Evolutionary conservation across 2,113 vertebrate genomes (phyloP).

Genomic region (Forbesichthys papilliferus): DNA sequence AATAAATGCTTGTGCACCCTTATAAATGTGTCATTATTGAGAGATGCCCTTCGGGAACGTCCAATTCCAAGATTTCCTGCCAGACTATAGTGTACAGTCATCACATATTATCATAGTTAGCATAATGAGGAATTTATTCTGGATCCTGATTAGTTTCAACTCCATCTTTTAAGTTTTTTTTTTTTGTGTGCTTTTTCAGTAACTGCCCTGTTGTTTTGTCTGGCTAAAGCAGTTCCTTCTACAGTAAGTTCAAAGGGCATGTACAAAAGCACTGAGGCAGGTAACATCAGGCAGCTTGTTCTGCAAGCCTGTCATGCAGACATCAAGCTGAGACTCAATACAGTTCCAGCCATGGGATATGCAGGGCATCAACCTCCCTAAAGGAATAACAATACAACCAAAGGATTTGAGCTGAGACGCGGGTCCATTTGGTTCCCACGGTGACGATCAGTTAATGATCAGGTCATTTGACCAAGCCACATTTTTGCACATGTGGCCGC

Average conservation of each 20-base stretch:
- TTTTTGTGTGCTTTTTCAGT: constrained; percentile 1
- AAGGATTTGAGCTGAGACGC: constrained; percentile 15
- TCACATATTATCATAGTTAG: constrained; percentile 5
- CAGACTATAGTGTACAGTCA: not conserved
- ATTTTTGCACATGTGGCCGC: not conserved
- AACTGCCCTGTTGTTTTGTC: constrained; percentile 18
- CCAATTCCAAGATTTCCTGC: not conserved
- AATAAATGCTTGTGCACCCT: too few relatives aligned
- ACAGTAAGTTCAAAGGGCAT: constrained; percentile 29
- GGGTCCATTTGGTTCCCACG: not conserved
- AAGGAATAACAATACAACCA: constrained; percentile 38
- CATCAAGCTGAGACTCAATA: constrained; percentile 39
- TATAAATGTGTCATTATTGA: too few relatives aligned
- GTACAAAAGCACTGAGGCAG: constrained; percentile 34
- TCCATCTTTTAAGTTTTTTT: constrained; percentile 5
- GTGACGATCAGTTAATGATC: constrained; percentile 21
- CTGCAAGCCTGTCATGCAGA: constrained; percentile 10
- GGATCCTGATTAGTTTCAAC: not conserved
- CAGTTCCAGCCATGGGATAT: constrained; percentile 42
- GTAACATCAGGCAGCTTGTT: constrained; percentile 37
- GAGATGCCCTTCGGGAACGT: too few relatives aligned
- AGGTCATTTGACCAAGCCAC: constrained; percentile 18
- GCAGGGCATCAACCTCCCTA: constrained; percentile 31
- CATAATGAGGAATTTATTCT: not conserved
- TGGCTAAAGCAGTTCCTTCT: constrained; percentile 17